Evolutionary conservation across 2,113 vertebrate species (phyloP).

Genomic region (Petaurus breviceps): DNA sequence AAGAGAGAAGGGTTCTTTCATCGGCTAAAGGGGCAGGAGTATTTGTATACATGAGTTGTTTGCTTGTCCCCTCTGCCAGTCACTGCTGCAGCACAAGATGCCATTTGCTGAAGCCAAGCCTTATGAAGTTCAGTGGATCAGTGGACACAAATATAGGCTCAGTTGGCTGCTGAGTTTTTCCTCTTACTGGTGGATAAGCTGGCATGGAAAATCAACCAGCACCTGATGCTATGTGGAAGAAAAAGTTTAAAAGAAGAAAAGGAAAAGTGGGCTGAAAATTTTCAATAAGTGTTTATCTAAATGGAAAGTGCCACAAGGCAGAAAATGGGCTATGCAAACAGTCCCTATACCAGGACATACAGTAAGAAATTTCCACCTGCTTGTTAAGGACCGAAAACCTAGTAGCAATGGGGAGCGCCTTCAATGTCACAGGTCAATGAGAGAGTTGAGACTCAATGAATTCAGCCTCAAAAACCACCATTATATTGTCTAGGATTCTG

Average conservation of each 20-base stretch:
- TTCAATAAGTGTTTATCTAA: constrained; percentile 20
- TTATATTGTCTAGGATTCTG: constrained; percentile 31
- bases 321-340: constrained; percentile 3
- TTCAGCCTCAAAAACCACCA: constrained; percentile 27
- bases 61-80: background rate
- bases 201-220: constrained; percentile 21
- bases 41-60: background rate
- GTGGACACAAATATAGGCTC: background rate
- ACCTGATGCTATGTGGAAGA: background rate
- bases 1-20: background rate
- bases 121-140: constrained; percentile 2
- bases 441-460: constrained; percentile 21
- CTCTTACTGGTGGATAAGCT: constrained; percentile 22
- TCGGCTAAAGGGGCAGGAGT: background rate
- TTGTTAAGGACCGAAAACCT: constrained; percentile 35
- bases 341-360: background rate
- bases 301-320: constrained; percentile 6
- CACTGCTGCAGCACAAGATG: background rate
- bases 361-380: background rate
- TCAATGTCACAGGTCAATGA: background rate
- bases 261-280: background rate
- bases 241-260: constrained; percentile 20
- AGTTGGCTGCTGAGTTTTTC: background rate
- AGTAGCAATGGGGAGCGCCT: constrained; percentile 1
- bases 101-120: background rate